phyloP scores from a whole-genome alignment of 2,888 invertebrate genomes.

The Pyralis farinalis region DNA sequence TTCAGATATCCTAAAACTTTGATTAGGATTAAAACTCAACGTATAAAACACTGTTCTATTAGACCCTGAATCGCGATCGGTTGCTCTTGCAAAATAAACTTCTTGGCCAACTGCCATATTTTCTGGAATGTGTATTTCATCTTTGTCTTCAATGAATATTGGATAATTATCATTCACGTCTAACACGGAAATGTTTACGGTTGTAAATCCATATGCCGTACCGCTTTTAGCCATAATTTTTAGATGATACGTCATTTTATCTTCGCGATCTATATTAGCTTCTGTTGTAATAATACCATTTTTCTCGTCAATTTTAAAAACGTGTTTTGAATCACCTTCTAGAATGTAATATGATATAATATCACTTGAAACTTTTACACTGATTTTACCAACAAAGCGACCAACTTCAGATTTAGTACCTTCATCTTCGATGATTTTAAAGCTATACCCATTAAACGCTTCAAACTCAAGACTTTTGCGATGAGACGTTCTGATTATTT shows the following conservation, averaged over 20 bases:
- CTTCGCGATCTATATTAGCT: slow-evolving; percentile 92
- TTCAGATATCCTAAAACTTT: slow-evolving; percentile 91
- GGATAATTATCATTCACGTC: slow-evolving; percentile 97
- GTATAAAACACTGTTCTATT: slow-evolving; percentile 93
- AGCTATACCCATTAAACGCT: slow-evolving; percentile 88
- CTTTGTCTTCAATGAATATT: slow-evolving; percentile 88
- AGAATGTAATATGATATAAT: slow-evolving; percentile 87
- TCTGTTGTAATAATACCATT: slow-evolving; percentile 90
- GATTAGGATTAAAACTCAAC: slow-evolving; percentile 89
- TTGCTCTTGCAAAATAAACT: slow-evolving; percentile 92
- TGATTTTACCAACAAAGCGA: slow-evolving; percentile 89
- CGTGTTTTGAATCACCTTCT: slow-evolving; percentile 88
- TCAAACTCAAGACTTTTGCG: slow-evolving; percentile 88
- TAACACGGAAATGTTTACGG: slow-evolving; percentile 89
- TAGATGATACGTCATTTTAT: slow-evolving; percentile 87
- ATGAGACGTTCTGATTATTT: slow-evolving; percentile 88
- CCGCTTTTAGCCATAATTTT: slow-evolving; percentile 90
- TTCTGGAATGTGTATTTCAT: slow-evolving; percentile 90
- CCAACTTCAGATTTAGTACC: slow-evolving; percentile 82
- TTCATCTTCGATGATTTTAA: slow-evolving; percentile 91
- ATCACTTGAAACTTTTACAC: slow-evolving; percentile 82
- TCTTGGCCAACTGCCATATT: slow-evolving; percentile 97
- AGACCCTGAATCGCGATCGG: slow-evolving; percentile 93
- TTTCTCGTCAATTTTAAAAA: slow-evolving; percentile 90
- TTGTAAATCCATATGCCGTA: slow-evolving; percentile 87